phyloP scores from a whole-genome alignment of 2,888 invertebrate genomes.

The Leucophora obtusa region DNA sequence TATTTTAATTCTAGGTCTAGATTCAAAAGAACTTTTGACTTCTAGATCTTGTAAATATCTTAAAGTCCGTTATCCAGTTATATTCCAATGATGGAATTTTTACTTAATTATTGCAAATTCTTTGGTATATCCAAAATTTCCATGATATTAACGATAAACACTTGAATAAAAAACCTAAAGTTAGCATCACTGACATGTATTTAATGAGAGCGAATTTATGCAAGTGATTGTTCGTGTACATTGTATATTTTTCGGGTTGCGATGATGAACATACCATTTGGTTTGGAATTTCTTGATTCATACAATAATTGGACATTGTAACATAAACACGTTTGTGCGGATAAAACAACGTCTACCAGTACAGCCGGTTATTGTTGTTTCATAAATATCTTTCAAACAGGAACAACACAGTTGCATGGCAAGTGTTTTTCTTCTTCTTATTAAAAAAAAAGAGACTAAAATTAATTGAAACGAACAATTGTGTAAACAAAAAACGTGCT shows the following conservation, averaged over 20 bases:
- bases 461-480: slow-evolving; percentile 49
- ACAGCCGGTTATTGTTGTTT: slow-evolving; percentile 23
- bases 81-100: too few species aligned
- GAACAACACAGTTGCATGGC: slow-evolving; percentile 37
- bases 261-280: slow-evolving; percentile 7
- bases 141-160: too few species aligned
- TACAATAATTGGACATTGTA: slow-evolving; percentile 60
- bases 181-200: neutral
- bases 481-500: slow-evolving; percentile 55
- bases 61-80: too few species aligned
- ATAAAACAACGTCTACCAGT: slow-evolving; percentile 24
- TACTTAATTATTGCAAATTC: too few species aligned
- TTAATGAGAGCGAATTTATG: neutral
- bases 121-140: too few species aligned
- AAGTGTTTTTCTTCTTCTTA: slow-evolving; percentile 53
- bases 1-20: too few species aligned
- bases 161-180: neutral
- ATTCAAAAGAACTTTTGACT: too few species aligned
- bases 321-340: slow-evolving; percentile 60
- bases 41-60: too few species aligned
- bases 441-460: slow-evolving; percentile 8
- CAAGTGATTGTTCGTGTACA: neutral
- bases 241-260: neutral
- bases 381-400: slow-evolving; percentile 2
- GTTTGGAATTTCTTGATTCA: slow-evolving; percentile 51